These are phyloP conservation scores for Oxyura jamaicensis DNA, from an alignment of 2,113 vertebrate species.

Conservation along the genomic window DNA sequence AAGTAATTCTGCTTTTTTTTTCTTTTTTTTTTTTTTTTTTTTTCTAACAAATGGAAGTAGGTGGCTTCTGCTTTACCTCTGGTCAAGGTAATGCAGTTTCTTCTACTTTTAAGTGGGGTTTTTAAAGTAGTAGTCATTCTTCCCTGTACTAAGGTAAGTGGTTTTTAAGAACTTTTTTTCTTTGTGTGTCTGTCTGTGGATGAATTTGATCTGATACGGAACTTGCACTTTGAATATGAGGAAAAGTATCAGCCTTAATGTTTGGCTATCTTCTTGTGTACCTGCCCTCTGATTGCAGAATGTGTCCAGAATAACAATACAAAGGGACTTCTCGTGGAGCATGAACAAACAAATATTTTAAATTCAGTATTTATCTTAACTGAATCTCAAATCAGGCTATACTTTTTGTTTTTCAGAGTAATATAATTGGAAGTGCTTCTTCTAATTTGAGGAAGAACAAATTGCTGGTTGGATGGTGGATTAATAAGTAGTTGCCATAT, in stretches of 20 bases:
- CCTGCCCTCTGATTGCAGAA: slow-evolving; percentile 1
- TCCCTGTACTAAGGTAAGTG: neutral
- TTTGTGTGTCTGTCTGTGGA: neutral
- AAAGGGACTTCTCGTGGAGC: neutral
- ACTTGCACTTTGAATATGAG: neutral
- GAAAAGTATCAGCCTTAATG: neutral
- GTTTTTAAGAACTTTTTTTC: neutral
- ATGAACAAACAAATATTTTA: neutral
- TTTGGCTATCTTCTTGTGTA: neutral
- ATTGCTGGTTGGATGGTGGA: slow-evolving; percentile 67
- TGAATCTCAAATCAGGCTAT: neutral
- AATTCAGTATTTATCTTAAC: neutral
- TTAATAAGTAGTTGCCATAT: slow-evolving; percentile 57
- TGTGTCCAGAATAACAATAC: neutral
- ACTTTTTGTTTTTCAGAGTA: slow-evolving; percentile 73
- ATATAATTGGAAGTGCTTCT: slow-evolving; percentile 59
- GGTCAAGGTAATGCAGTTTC: neutral
- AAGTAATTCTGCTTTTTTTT: neutral
- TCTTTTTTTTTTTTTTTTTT: too few species aligned
- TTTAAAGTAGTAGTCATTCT: neutral
- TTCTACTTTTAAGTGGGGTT: neutral
- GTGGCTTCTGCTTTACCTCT: neutral
- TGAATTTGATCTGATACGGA: neutral
- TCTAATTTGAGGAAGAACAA: slow-evolving; percentile 50
- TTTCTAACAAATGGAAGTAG: neutral